Base-by-base conservation (phyloP, 92 coral and sea anemone species). In the Bergia puertoricense region DNA sequence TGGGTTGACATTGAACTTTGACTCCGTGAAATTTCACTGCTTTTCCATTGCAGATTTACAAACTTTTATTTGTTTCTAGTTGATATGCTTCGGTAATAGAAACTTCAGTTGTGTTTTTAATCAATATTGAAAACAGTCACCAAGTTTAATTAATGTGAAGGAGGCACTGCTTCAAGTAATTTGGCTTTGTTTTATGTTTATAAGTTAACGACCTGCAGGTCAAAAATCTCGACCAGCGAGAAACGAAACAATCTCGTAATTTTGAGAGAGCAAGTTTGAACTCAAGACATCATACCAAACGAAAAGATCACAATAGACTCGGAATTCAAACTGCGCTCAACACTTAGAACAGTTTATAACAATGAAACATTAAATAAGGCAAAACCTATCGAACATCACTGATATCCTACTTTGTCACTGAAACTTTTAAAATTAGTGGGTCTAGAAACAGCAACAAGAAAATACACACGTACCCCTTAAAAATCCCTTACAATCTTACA, bases 121-220 rank as follows among this genome's bases (percentile, higher is more conserved):
- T 48, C 68, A 48, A 14, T 37, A 71, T 30, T 84, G 66, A 46
- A 68, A 84, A 48, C 77, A 68, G 65, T 71, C 79, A 46, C 66
- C 66, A 71, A 69, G 79, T 68, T 84, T 69, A 68, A 84, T 84
- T 84, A 84, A 84, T 74, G 36, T 4, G 50, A 73, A 7, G 22
- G 75, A 38, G 75, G 23, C 43, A 48, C 20, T 45, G 67, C 38
- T 62, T 69, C 6, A 41, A 81, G 36, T 81, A 43, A 30, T 69
- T 56, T 23, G 36, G 67, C 30, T 71, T 71, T 23, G 62, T 11
- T 71, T 18, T 46, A 8, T 7, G 72, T 72, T 72, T 84, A 83
- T 23, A n/a, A 42, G 8, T 6, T 76, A 36, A 20, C 36, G 69
- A 62, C 3, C n/a, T 62, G 30, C 69, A 16, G 3, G 30, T 20